Evolutionary conservation across 2,113 vertebrate species (phyloP).

Genomic region (Tragelaphus strepsiceros): DNA sequence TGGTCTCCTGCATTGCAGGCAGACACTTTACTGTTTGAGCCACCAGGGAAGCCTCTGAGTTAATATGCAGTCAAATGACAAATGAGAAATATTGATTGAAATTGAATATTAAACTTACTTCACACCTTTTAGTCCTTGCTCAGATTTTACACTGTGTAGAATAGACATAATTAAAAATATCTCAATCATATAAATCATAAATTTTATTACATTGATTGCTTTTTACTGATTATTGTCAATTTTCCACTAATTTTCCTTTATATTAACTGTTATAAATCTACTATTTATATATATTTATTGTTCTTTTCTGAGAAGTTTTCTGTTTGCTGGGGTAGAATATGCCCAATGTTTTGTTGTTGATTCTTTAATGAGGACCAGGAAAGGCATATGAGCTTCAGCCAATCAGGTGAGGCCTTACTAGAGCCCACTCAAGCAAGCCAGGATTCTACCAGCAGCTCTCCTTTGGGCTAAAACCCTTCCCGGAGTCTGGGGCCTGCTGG

Average conservation of each 20-base stretch:
- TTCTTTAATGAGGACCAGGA: not conserved
- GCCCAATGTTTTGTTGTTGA: not conserved
- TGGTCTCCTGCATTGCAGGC: not conserved
- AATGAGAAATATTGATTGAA: not conserved
- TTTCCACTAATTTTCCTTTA: not conserved
- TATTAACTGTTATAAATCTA: not conserved
- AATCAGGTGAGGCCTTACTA: not conserved
- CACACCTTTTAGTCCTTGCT: not conserved
- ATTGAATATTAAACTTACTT: not conserved
- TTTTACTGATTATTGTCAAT: not conserved
- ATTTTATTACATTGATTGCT: not conserved
- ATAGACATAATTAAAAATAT: not conserved
- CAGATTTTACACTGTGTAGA: not conserved
- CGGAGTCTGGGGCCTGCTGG: rapidly evolving
- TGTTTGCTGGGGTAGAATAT: not conserved
- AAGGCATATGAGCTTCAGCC: not conserved
- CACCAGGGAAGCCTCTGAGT: not conserved
- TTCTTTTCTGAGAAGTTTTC: not conserved
- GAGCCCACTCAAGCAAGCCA: no score
- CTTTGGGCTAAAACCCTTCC: no score
- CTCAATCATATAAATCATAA: not conserved
- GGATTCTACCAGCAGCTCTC: not conserved
- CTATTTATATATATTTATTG: not conserved
- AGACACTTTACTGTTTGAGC: not conserved
- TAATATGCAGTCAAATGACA: not conserved